These are phyloP conservation scores for Ephydatia muelleri DNA, from an alignment of 37 sponge, comb jelly and placozoan species.

Conservation along the genomic window DNA sequence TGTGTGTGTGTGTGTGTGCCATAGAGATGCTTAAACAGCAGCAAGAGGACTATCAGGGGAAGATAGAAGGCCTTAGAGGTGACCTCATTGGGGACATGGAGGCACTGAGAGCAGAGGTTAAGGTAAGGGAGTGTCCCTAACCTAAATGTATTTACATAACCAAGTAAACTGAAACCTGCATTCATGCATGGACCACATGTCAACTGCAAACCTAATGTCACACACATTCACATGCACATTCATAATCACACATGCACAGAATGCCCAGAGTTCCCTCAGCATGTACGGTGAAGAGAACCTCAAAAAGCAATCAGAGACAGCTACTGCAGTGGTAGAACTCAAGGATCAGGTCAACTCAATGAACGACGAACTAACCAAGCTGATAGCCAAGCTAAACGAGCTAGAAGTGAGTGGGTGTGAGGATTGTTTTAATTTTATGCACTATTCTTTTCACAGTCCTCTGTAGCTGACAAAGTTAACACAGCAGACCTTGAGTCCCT, in stretches of 20 bases:
- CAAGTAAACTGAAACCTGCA: background rate
- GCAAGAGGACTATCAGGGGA: background rate
- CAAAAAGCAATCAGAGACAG: conserved; percentile 36
- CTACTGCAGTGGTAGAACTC: conserved; percentile 8
- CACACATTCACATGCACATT: too few species aligned
- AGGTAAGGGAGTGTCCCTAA: too few species aligned
- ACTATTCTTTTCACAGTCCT: conserved; percentile 19
- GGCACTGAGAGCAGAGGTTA: conserved; percentile 16
- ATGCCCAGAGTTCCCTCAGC: background rate
- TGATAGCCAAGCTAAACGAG: conserved; percentile 20
- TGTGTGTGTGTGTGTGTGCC: background rate
- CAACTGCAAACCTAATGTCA: too few species aligned
- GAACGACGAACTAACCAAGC: conserved; percentile 36
- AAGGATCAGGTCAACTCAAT: conserved; percentile 7
- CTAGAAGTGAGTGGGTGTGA: conserved; percentile 34
- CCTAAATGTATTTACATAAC: background rate
- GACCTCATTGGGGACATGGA: conserved; percentile 23
- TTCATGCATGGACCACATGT: too few species aligned
- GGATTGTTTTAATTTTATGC: background rate
- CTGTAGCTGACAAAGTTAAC: conserved; percentile 53
- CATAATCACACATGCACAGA: background rate
- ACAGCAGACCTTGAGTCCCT: conserved; percentile 56
- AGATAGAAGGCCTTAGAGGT: conserved; percentile 7
- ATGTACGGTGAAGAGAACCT: conserved; percentile 23
- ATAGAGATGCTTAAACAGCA: background rate